phyloP scores from a whole-genome alignment of 2,113 vertebrate species.

The Platycercus adscitus region DNA sequence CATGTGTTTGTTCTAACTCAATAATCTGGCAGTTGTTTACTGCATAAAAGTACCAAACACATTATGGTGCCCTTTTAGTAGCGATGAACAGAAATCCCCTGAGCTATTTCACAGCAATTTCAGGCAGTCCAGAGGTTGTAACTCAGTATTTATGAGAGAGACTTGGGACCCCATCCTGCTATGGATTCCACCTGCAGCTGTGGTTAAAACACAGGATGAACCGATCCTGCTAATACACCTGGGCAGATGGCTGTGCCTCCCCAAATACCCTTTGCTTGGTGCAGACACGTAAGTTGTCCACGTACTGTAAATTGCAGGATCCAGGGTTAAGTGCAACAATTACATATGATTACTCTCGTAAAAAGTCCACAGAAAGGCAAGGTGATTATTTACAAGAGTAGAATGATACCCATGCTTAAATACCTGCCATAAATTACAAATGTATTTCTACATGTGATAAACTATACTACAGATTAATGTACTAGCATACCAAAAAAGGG shows the following conservation, averaged over 20 bases:
- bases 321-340: constrained; percentile 56
- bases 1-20: constrained; percentile 63
- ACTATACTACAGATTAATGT: neutral
- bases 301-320: neutral
- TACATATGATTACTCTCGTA: neutral
- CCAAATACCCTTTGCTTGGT: neutral
- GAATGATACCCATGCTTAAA: constrained; percentile 12
- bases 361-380: constrained; percentile 30
- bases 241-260: neutral
- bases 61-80: constrained; percentile 79
- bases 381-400: constrained; percentile 44
- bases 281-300: neutral
- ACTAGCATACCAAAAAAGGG: neutral
- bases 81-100: constrained; percentile 80
- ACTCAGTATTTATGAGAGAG: constrained; percentile 52
- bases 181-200: constrained; percentile 49
- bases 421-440: constrained; percentile 3
- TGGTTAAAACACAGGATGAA: constrained; percentile 47
- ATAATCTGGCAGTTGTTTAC: constrained; percentile 67
- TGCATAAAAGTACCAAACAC: constrained; percentile 76
- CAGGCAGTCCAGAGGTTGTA: constrained; percentile 71
- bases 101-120: constrained; percentile 80
- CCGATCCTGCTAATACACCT: neutral
- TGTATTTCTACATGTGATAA: constrained; percentile 3
- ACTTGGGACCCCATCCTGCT: constrained; percentile 35